phyloP scores from a whole-genome alignment of 2,797 vertebrate species.

The Ctenochaetus hawaiiensis region DNA sequence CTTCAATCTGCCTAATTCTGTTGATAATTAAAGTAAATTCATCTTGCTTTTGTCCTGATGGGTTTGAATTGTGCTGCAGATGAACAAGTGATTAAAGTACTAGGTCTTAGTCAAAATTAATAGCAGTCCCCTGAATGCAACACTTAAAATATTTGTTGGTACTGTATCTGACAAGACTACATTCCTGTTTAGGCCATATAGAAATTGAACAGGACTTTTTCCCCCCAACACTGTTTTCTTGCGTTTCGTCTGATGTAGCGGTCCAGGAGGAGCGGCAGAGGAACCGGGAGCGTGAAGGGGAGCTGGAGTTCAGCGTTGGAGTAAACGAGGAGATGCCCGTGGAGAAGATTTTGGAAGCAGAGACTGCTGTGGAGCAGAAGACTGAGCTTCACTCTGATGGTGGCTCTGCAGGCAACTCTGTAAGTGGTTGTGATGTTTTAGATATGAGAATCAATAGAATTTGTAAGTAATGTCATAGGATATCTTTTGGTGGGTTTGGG shows the following conservation, averaged over 20 bases:
- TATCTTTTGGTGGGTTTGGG: not conserved
- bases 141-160: not conserved
- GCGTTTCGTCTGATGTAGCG: constrained; percentile 80
- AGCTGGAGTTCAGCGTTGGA: constrained; percentile 88
- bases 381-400: constrained; percentile 90
- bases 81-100: not conserved
- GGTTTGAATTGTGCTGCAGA: not conserved
- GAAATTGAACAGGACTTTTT: constrained; percentile 15
- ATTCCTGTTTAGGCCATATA: not conserved
- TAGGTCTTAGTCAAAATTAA: not conserved
- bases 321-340: constrained; percentile 96
- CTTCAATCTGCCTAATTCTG: constrained; percentile 16
- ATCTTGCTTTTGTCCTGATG: constrained; percentile 18
- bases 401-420: constrained; percentile 88
- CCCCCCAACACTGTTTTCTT: not conserved
- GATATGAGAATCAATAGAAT: not conserved
- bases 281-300: constrained; percentile 92
- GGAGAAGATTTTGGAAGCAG: constrained; percentile 97
- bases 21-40: constrained; percentile 7
- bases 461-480: not conserved
- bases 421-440: constrained; percentile 73
- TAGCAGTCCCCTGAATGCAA: not conserved
- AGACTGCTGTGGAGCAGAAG: constrained; percentile 95
- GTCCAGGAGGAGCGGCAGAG: constrained; percentile 98
- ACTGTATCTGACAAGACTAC: not conserved